Base-by-base conservation (phyloP, 2,113 vertebrate species). In the Trogon melanurus region DNA sequence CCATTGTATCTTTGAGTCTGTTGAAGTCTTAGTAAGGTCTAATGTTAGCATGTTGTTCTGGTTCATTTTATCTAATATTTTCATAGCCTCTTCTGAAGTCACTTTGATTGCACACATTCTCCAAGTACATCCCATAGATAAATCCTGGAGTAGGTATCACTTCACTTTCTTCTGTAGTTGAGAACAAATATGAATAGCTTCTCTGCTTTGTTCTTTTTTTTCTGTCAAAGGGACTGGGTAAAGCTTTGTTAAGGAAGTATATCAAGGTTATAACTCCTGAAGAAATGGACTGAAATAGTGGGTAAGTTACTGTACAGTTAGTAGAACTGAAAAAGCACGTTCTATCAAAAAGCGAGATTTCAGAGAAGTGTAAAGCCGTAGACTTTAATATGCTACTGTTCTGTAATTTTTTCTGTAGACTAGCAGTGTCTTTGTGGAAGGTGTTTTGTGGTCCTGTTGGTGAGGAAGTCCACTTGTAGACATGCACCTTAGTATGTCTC, bases 101-200 rank as follows among this genome's bases (percentile, higher is more conserved):
- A 29, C 18, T 76, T 83, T 45, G 45, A 29, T 89, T 86, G 56
- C 29, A 45, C 12, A 13, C 38, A 34, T 79, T 70, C 20, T 62
- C 32, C 0, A 0, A 29, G 29, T 41, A 44, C 11, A 34, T 75
- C 48, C 20, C 29, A 16, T 26, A 56, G 16, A 13, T 85, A 29
- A 4, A 2, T 72, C 82, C 34, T 48, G 38, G 27, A 56, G 23
- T 26, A 79, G 38, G 10, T 5, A 32, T 81, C 1, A 0, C 51
- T 75, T 84, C 4, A 5, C 26, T 81, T 88, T 61, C 29, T 70
- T 84, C 41, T 78, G 21, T 66, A 81, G 47, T 44, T 61, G 36
- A 81, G 18, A 41, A 38, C 11, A 65, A 3, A 38, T 64, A 41
- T 7, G 18, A 74, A 18, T 58, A 72, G 45, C 23, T 93, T 38